Base-by-base conservation (phyloP, 1,140 invertebrate genomes). In the Danaus plexippus region DNA sequence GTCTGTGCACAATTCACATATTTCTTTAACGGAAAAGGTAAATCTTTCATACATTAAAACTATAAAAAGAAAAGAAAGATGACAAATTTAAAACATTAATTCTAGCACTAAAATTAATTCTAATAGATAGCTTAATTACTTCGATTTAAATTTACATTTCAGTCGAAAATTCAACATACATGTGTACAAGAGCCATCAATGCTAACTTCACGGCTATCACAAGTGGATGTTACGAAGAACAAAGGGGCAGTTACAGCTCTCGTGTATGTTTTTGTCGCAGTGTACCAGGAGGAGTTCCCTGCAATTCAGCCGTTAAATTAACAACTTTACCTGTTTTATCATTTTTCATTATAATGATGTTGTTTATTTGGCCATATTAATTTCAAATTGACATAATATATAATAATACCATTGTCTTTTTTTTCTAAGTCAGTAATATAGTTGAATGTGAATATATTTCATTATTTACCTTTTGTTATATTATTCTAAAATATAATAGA, bases 101-200 rank as follows among this genome's bases (percentile, higher is more conserved):
- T 44, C 11, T 13, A 54, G 11, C 18, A 22, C 6, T 22, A 22
- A 32, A 32, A 32, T 32, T 32, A 32, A 32, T 5, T 32, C 22
- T 32, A 32, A 32, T 32, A 32, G 1, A 32, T 32, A 32, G 22
- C 22, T 32, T 5, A 32, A 32, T 32, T 32, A 6, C 22, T 32
- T 8, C 22, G 22, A 32, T 32, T 5, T 32, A 44, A 56, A 58
- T 50, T 57, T 46, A 53, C 6, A 54, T 67, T 88, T 49, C 67
- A 89, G 89, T 81, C 57, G 74, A 84, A 63, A 89, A 89, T 62
- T 80, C 88, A 22, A 89, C 88, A 9, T 87, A 88, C 51, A 85
- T 89, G 87, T 89, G 88, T 64, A 88, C 88, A 13, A 77, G 82
- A 69, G 88, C 85, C 0, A 58, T 84, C 9, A 67, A 83, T 45